These are phyloP conservation scores for Zophobas atratus DNA, from an alignment of 1,140 invertebrate species.

Conservation along the genomic window DNA sequence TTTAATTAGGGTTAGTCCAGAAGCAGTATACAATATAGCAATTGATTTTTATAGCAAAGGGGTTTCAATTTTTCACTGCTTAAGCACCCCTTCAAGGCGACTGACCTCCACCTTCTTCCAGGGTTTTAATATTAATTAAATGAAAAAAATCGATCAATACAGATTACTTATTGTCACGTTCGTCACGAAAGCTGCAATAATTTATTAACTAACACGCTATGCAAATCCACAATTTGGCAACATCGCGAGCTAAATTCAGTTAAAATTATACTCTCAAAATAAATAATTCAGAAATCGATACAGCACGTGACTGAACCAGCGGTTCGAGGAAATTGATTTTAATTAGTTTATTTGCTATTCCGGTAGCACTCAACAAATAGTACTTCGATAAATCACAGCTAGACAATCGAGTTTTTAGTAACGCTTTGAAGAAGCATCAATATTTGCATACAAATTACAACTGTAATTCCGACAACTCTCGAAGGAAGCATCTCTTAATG, in stretches of 20 bases:
- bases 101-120: neutral
- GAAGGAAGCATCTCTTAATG: constrained; percentile 3
- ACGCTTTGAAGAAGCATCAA: neutral
- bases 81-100: too few species aligned
- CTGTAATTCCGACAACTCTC: neutral
- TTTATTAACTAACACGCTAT: constrained; percentile 27
- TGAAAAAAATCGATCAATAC: constrained; percentile 30
- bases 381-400: neutral
- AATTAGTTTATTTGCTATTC: constrained; percentile 7
- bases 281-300: constrained; percentile 26
- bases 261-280: constrained; percentile 40
- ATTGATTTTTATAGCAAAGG: constrained; percentile 13
- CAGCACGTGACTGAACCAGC: neutral
- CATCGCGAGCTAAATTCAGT: constrained; percentile 16
- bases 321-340: constrained; percentile 14
- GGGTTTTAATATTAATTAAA: constrained; percentile 29
- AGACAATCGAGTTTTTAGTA: neutral
- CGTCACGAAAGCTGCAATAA: constrained; percentile 23
- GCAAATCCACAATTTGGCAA: constrained; percentile 27
- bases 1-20: constrained; percentile 15
- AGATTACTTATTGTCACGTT: constrained; percentile 11
- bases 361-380: neutral
- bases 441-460: constrained; percentile 21
- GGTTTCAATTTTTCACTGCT: neutral
- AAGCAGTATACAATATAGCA: neutral